Base-by-base conservation (phyloP, 2,113 vertebrate genomes). In the Callopanchax toddi region DNA sequence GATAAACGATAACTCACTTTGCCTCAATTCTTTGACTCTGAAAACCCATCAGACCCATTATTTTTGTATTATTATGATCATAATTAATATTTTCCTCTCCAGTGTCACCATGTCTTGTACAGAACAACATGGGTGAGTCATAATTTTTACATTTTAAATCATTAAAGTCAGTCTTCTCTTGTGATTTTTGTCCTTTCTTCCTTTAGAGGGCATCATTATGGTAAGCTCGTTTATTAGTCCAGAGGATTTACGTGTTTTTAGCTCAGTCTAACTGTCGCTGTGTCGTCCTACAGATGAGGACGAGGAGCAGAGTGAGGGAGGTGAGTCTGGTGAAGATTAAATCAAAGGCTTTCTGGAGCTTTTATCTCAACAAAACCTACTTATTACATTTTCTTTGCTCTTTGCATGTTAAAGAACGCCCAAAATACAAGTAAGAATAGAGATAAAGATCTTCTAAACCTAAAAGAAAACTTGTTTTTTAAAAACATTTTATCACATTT, bases 341-440 rank as follows among this genome's bases (percentile, higher is more conserved):
- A 50, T 32, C 5, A 1, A 48, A 54, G 6, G 2, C n/a, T 32
- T 53, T 34, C 4, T 46, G 34, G 16, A 23, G 3, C 0, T 42
- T 48, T 29, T 15, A 16, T 29, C 23, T n/a, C 26, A 10, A 60
- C n/a, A n/a, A n/a, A n/a, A n/a, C n/a, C n/a, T n/a, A n/a, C 39
- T 72, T 9, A 53, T 66, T 65, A 2, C 34, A 17, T 57, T 62
- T 39, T 46, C 5, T 13, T 58, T 45, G 13, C 42, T 71, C 4
- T 18, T 64, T 37, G 21, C 15, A 21, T 49, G 39, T 43, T 70
- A 23, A 85, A 84, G 91, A 92, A 79, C 84, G 91, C 1, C 91
- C 91, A 7, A 89, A 85, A 79, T 89, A 90, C 69, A 93, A 87
- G 91, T 92, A 89, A 49, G 87, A 72, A 21, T 34, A 48, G 20